Evolutionary conservation across 2,888 invertebrate species (phyloP).

Genomic region (Nomada fucata): DNA sequence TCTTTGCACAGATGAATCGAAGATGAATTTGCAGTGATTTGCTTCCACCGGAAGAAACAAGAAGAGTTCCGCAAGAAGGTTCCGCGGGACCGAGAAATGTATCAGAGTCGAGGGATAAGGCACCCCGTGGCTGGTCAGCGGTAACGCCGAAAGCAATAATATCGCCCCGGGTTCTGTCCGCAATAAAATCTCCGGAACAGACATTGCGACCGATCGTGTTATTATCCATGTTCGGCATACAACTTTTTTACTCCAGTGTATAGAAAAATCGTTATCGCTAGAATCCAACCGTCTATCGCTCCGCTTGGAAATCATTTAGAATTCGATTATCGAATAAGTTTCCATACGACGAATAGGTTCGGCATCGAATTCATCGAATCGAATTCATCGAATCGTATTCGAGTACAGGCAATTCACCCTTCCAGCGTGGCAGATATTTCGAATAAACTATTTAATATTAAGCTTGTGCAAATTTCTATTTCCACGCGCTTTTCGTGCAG

Average conservation of each 20-base stretch:
- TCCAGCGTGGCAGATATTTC: not conserved
- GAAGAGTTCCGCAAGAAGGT: not conserved
- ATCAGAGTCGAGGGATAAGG: conserved; percentile 51
- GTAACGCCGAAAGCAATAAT: conserved; percentile 39
- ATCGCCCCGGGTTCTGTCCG: conserved; percentile 39
- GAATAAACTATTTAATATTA: conserved; percentile 19
- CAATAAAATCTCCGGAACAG: conserved; percentile 51
- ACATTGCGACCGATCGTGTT: conserved; percentile 39
- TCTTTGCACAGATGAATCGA: not conserved
- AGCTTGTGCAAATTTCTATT: conserved; percentile 4
- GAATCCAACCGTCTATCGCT: not conserved
- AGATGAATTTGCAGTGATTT: not conserved
- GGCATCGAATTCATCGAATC: too few relatives aligned
- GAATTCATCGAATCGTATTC: too few relatives aligned
- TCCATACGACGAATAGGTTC: too few relatives aligned
- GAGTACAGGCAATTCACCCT: not conserved
- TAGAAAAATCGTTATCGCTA: conserved; percentile 1
- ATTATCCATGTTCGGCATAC: conserved; percentile 31
- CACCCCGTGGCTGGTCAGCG: conserved; percentile 42
- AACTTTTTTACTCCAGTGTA: conserved; percentile 3
- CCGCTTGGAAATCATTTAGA: conserved; percentile 9
- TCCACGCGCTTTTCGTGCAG: not conserved
- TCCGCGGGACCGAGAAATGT: conserved; percentile 17
- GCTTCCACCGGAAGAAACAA: not conserved
- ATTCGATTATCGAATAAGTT: not conserved